Percentiles rank a stretch among this genome's conserved stretches.
These are phyloP conservation scores for Coelogynopora nodosa DNA, from an alignment of 2,888 invertebrate species.

Conservation along the genomic window DNA sequence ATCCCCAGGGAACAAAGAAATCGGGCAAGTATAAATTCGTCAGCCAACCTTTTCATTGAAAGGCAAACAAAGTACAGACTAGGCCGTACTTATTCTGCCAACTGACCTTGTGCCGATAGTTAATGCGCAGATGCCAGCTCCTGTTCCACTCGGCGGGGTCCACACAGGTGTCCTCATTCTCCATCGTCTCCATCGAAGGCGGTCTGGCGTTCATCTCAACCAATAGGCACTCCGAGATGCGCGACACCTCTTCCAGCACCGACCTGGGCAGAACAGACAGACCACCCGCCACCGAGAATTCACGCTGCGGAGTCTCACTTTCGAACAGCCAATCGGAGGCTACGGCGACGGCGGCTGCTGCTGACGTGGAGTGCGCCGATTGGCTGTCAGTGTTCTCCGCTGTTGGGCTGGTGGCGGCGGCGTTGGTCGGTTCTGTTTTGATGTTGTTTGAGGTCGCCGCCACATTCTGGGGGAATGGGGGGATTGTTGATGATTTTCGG, in stretches of 20 bases:
- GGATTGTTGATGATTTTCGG: neutral
- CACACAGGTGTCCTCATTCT: slow-evolving; percentile 22
- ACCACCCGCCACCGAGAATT: neutral
- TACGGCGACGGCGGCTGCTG: neutral
- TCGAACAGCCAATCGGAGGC: neutral
- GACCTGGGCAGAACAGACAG: neutral
- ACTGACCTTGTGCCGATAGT: neutral
- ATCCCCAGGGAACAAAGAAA: no score
- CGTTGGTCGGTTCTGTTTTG: neutral
- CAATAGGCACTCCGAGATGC: neutral
- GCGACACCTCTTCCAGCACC: slow-evolving; percentile 2
- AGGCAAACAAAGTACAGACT: no score
- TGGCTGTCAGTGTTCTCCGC: neutral
- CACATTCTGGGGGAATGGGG: neutral
- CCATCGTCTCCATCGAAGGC: neutral
- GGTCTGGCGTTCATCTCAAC: slow-evolving; percentile 10
- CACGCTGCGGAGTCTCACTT: neutral
- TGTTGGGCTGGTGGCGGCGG: neutral
- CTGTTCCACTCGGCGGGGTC: slow-evolving; percentile 25
- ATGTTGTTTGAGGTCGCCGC: neutral
- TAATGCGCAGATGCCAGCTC: neutral
- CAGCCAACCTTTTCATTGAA: no score
- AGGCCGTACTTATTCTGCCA: no score
- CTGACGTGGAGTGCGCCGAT: neutral
- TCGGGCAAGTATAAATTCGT: no score